Conservation (phyloP, 2,113 vertebrate genomes). For the Scomber colias region DNA sequence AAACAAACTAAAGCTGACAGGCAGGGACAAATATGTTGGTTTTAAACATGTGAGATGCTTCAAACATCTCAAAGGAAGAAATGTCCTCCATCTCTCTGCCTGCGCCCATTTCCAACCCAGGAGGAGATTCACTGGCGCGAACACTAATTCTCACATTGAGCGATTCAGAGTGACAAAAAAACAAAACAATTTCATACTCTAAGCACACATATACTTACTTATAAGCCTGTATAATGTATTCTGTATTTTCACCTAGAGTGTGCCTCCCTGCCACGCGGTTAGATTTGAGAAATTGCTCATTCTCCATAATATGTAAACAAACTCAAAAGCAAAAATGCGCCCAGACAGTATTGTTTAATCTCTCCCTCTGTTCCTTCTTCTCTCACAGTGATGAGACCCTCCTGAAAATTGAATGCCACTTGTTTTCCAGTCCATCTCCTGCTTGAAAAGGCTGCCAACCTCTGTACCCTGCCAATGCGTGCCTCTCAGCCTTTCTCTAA, state of each 20-base stretch:
- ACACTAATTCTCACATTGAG: conserved; percentile 42
- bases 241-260: conserved; percentile 34
- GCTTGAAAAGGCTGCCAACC: conserved; percentile 76
- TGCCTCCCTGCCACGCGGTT: conserved; percentile 17
- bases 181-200: conserved; percentile 25
- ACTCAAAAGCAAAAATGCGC: conserved; percentile 50
- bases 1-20: conserved; percentile 51
- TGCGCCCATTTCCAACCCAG: conserved; percentile 7
- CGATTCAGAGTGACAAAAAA: conserved; percentile 31
- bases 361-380: conserved; percentile 40
- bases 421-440: conserved; percentile 72
- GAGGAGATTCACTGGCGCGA: conserved; percentile 47
- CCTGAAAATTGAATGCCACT: conserved; percentile 75
- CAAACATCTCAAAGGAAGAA: conserved; percentile 43
- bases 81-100: conserved; percentile 19
- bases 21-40: conserved; percentile 18
- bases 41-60: conserved; percentile 23
- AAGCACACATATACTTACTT: conserved; percentile 19
- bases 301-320: conserved; percentile 54
- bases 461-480: conserved; percentile 64
- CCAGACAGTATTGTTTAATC: conserved; percentile 61
- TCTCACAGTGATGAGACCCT: conserved; percentile 44
- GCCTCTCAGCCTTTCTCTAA: conserved; percentile 68
- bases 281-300: conserved; percentile 51
- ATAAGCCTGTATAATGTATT: conserved; percentile 25